phyloP scores from a whole-genome alignment of 2,797 vertebrate species.

The Onychomys leucogaster region DNA sequence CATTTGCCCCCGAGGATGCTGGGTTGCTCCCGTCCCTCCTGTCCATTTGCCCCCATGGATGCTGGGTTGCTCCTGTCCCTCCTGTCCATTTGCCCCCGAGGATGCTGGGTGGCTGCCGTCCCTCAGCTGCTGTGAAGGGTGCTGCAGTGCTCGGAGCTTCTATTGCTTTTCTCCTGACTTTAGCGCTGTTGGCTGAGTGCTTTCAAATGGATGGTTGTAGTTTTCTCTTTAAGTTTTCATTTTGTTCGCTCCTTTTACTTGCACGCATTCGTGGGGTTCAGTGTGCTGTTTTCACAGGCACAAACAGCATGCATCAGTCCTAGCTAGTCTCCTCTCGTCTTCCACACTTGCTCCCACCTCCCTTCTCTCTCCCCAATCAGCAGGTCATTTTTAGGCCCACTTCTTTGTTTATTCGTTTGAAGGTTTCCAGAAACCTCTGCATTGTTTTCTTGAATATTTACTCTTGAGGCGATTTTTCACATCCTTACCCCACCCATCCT shows the following conservation, averaged over 20 bases:
- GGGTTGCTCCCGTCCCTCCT: too few species aligned
- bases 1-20: too few species aligned
- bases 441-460: conserved; percentile 3
- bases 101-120: too few species aligned
- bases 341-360: too few species aligned
- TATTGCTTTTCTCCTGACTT: neutral
- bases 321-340: too few species aligned
- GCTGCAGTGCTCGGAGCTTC: too few species aligned
- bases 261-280: neutral
- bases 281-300: neutral
- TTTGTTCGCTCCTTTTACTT: neutral
- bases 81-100: too few species aligned
- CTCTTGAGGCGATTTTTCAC: too few species aligned
- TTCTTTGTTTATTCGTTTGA: neutral
- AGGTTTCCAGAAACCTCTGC: neutral
- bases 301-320: neutral
- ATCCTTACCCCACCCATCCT: too few species aligned
- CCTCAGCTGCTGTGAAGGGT: too few species aligned
- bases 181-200: neutral
- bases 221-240: neutral
- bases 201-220: neutral
- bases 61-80: too few species aligned
- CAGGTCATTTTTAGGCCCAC: neutral
- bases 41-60: too few species aligned
- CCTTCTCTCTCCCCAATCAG: neutral